These are phyloP conservation scores for Polypedilum vanderplanki DNA, from an alignment of 1,140 invertebrate genomes.

Conservation along the genomic window DNA sequence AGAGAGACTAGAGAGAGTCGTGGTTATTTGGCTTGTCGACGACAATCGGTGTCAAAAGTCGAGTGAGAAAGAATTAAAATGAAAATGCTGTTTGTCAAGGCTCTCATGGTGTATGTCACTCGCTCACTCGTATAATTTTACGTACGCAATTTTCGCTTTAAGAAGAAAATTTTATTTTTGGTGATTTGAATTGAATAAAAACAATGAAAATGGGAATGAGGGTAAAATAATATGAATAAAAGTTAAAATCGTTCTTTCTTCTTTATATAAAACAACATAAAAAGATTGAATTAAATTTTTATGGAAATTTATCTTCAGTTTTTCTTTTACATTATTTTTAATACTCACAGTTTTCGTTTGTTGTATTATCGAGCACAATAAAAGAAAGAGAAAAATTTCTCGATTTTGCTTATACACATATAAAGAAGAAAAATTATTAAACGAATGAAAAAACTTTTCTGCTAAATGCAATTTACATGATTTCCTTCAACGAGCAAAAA, in stretches of 20 bases:
- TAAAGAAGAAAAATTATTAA: background rate
- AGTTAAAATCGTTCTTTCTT: no score
- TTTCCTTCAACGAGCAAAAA: background rate
- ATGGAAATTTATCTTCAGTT: background rate
- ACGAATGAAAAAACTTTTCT: no score
- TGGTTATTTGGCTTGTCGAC: conserved; percentile 6
- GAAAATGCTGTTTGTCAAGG: background rate
- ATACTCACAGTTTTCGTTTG: background rate
- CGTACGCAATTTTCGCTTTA: background rate
- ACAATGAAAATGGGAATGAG: background rate
- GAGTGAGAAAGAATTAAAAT: background rate
- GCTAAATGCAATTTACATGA: background rate
- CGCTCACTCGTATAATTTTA: conserved; percentile 7
- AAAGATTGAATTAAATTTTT: background rate
- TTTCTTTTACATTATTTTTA: background rate
- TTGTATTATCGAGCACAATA: background rate
- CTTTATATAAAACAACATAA: background rate
- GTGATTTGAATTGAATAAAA: background rate
- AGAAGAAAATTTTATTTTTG: background rate
- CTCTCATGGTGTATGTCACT: background rate
- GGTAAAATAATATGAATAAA: background rate
- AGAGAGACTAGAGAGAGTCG: background rate
- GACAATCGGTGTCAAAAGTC: background rate
- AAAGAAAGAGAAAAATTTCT: conserved; percentile 3
- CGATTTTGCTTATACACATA: background rate